Percentiles rank a stretch among this genome's conserved stretches.
phyloP scores from a whole-genome alignment of 2,113 vertebrate species.

The Pelodiscus sinensis region DNA sequence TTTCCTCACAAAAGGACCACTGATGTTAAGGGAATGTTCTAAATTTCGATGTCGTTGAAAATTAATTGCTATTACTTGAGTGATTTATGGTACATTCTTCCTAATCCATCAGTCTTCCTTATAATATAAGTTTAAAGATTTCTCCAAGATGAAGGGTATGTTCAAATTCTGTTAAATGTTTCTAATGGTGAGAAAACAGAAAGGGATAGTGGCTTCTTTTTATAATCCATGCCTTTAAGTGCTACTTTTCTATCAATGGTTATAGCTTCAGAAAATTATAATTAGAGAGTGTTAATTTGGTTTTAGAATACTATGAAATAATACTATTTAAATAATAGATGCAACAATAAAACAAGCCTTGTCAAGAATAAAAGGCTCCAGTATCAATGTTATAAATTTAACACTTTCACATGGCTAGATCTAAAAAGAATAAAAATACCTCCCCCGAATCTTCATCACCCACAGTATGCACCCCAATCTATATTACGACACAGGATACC shows the following conservation, averaged over 20 bases:
- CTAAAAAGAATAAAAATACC: neutral
- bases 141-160: slow-evolving; percentile 60
- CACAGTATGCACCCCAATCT: too few species aligned
- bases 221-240: slow-evolving; percentile 69
- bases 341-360: slow-evolving; percentile 56
- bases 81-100: slow-evolving; percentile 42
- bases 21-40: slow-evolving; percentile 54
- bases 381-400: slow-evolving; percentile 24
- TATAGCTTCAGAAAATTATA: slow-evolving; percentile 63
- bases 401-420: neutral
- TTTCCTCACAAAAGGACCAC: slow-evolving; percentile 63
- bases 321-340: slow-evolving; percentile 38
- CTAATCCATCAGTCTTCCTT: slow-evolving; percentile 22
- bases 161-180: slow-evolving; percentile 66
- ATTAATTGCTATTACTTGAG: slow-evolving; percentile 60
- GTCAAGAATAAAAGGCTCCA: slow-evolving; percentile 2
- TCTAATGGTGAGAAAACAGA: slow-evolving; percentile 63
- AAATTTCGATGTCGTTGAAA: slow-evolving; percentile 46
- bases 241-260: slow-evolving; percentile 53
- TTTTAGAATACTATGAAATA: slow-evolving; percentile 57
- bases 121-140: slow-evolving; percentile 72
- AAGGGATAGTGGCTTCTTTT: slow-evolving; percentile 47
- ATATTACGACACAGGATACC: slow-evolving; percentile 17
- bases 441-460: neutral
- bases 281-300: slow-evolving; percentile 62